These are phyloP conservation scores for Serripes groenlandicus DNA, from an alignment of 2,888 invertebrate species.

Conservation along the genomic window DNA sequence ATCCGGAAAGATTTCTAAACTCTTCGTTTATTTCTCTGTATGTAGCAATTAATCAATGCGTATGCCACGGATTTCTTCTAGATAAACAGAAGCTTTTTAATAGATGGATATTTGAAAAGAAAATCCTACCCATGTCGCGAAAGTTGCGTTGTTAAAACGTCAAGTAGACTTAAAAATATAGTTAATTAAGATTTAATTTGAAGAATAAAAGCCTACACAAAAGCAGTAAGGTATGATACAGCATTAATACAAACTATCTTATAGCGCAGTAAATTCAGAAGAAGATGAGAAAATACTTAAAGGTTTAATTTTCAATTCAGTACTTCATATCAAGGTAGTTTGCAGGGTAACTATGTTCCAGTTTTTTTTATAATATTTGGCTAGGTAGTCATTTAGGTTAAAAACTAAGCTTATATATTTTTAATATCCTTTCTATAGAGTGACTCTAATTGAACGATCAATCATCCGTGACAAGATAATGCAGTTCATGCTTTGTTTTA, in stretches of 20 bases:
- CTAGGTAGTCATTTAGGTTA: too few relatives aligned
- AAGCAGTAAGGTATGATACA: neutral
- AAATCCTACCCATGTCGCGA: constrained; percentile 24
- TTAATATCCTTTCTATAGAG: too few relatives aligned
- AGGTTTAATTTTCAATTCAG: too few relatives aligned
- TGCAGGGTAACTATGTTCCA: too few relatives aligned
- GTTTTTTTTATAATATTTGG: too few relatives aligned
- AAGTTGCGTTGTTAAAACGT: constrained; percentile 55
- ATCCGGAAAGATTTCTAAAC: constrained; percentile 55
- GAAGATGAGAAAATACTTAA: too few relatives aligned
- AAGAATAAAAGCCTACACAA: neutral
- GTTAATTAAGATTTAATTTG: constrained; percentile 30
- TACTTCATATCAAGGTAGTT: too few relatives aligned
- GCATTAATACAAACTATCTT: neutral
- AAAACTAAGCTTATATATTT: too few relatives aligned
- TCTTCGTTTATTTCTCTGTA: constrained; percentile 54
- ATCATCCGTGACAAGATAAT: too few relatives aligned
- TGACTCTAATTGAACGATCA: too few relatives aligned
- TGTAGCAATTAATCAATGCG: constrained; percentile 64
- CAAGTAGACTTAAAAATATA: constrained; percentile 34
- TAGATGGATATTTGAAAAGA: constrained; percentile 66
- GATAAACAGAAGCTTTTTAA: constrained; percentile 56
- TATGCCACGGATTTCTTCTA: constrained; percentile 60
- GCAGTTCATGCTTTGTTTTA: too few relatives aligned
- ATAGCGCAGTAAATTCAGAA: too few relatives aligned